These are phyloP conservation scores for Phaenicophaeus curvirostris DNA, from an alignment of 2,797 vertebrate species.

Conservation along the genomic window DNA sequence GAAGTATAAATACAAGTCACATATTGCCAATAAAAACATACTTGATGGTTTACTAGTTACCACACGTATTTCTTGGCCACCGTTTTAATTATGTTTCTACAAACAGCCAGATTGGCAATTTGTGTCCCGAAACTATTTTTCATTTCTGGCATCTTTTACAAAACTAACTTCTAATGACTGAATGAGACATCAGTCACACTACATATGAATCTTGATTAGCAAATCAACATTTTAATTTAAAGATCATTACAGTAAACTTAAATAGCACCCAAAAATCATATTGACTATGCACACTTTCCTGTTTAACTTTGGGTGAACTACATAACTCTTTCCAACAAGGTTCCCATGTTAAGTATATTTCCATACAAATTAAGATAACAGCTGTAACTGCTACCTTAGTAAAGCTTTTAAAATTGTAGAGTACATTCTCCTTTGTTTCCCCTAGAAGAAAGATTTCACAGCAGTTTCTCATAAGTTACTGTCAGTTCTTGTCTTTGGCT, in stretches of 20 bases:
- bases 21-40: not conserved
- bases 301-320: not conserved
- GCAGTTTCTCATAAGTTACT: not conserved
- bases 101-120: not conserved
- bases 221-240: constrained; percentile 1
- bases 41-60: not conserved
- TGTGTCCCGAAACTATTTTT: not conserved
- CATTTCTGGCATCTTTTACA: not conserved
- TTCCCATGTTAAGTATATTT: not conserved
- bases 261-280: not conserved
- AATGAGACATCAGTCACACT: not conserved
- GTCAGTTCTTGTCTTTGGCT: not conserved
- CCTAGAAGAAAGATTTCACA: not conserved
- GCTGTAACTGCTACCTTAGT: not conserved
- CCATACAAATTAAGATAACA: not conserved
- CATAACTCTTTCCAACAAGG: not conserved
- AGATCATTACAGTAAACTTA: not conserved
- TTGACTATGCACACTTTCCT: not conserved
- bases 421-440: not conserved
- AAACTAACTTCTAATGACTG: not conserved
- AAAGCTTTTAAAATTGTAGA: not conserved
- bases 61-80: not conserved
- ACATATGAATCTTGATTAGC: not conserved
- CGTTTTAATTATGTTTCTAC: not conserved
- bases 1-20: not conserved